Evolutionary conservation across 2,113 vertebrate species (phyloP), one percentile per base, ranked within the genome.

Genomic region (Macquaria australasica): DNA sequence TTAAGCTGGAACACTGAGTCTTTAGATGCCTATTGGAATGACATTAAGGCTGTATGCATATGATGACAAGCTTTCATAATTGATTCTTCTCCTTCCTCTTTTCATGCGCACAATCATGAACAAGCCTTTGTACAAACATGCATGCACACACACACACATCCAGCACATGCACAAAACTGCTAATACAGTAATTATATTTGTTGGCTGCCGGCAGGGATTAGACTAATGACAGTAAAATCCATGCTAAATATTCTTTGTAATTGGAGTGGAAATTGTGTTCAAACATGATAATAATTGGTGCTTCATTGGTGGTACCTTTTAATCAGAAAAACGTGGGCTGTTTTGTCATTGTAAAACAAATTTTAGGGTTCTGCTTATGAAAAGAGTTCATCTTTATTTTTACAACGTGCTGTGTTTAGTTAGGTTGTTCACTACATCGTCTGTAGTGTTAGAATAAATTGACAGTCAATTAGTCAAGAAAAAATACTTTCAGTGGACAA

Each of bases 131-230:
- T 73, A 51, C 80, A 28, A 6, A 79, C 23, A 31, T 31, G 48
- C 34, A 3, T 10, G 16, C 39, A 73, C 34, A 34, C 34, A 34
- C 70, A 41, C 23, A 8, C 39, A 82, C 70, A 72, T 37, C 23
- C 16, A 75, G 81, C 69, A 55, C 64, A 90, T 80, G 64, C 77
- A 84, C 78, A 74, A 59, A 88, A 87, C 60, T 15, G 56, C 86
- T 88, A 90, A 89, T 89, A 74, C 48, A 86, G 56, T 85, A 87
- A 93, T 89, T 93, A 82, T 90, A 90, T 92, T 89, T 93, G 85
- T 83, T 90, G 83, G 86, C 86, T 92, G 83, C 71, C 60, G 8
- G 74, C 64, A 56, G 69, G 86, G 89, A 92, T 92, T 90, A 87
- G 77, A 82, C 85, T 89, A 89, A 91, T 94, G 83, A 78, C 71